Evolutionary conservation across 2,888 invertebrate genomes (phyloP).

Genomic region (Galeruca laticollis): DNA sequence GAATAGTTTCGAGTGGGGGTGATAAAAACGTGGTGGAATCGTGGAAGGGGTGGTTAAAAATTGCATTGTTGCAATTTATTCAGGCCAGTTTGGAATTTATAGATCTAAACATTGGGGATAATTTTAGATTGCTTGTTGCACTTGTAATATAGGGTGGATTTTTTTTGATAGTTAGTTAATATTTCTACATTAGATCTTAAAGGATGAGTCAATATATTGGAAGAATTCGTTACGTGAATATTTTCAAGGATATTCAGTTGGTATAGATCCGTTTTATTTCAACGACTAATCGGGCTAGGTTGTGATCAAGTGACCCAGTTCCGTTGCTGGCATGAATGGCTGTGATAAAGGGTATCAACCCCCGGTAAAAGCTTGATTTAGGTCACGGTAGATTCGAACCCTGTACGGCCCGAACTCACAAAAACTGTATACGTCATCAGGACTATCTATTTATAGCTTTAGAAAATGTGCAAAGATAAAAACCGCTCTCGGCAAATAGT

Average conservation of each 20-base stretch:
- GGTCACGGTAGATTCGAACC: slow-evolving; percentile 40
- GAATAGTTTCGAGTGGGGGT: neutral
- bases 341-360: slow-evolving; percentile 64
- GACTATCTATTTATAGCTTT: slow-evolving; percentile 40
- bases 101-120: neutral
- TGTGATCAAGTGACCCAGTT: slow-evolving; percentile 59
- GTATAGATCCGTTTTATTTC: neutral
- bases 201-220: too few relatives aligned
- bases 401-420: slow-evolving; percentile 33
- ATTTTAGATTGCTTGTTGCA: too few relatives aligned
- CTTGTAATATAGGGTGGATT: too few relatives aligned
- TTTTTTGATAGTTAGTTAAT: too few relatives aligned
- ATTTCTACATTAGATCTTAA: too few relatives aligned
- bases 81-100: neutral
- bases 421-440: slow-evolving; percentile 25
- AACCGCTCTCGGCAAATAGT: too few relatives aligned
- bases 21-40: neutral
- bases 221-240: too few relatives aligned
- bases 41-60: neutral
- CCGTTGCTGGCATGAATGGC: slow-evolving; percentile 48
- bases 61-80: slow-evolving; percentile 6
- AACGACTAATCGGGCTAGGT: neutral
- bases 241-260: neutral
- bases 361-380: slow-evolving; percentile 60
- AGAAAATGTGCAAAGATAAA: slow-evolving; percentile 16